A percentile compares a stretch with the other conserved stretches of the same genome.
Conservation (phyloP, 2,113 vertebrate species). For the Fregetta grallaria region DNA sequence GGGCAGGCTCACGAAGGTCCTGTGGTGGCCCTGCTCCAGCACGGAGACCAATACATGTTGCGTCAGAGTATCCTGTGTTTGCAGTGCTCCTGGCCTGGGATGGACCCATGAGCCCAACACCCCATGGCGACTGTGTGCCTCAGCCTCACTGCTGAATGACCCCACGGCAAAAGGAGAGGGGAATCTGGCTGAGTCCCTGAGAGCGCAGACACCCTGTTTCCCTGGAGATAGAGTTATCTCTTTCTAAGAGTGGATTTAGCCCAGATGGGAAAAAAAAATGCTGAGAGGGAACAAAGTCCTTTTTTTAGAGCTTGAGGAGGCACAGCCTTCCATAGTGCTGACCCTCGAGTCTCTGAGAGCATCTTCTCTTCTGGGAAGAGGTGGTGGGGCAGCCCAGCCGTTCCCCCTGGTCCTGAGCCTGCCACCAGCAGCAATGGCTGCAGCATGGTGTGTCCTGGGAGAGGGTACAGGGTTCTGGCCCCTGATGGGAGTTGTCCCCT, state of each 20-base stretch:
- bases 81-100: background rate
- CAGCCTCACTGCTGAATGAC: background rate
- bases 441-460: background rate
- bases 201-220: constrained; percentile 69
- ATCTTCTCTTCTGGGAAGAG: background rate
- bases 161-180: constrained; percentile 42
- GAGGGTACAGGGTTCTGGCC: background rate
- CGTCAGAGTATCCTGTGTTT: background rate
- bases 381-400: background rate
- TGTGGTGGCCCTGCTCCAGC: background rate
- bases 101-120: background rate
- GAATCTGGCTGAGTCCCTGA: constrained; percentile 61
- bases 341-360: background rate
- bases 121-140: background rate
- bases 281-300: constrained; percentile 47
- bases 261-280: constrained; percentile 66
- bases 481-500: background rate
- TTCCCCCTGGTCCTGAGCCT: background rate
- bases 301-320: constrained; percentile 65
- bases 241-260: constrained; percentile 76
- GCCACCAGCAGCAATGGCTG: background rate
- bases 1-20: background rate
- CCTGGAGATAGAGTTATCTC: constrained; percentile 75
- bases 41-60: background rate
- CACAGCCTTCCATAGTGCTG: constrained; percentile 21